phyloP scores from a whole-genome alignment of 2,888 invertebrate species.

The Autographa pulchrina region DNA sequence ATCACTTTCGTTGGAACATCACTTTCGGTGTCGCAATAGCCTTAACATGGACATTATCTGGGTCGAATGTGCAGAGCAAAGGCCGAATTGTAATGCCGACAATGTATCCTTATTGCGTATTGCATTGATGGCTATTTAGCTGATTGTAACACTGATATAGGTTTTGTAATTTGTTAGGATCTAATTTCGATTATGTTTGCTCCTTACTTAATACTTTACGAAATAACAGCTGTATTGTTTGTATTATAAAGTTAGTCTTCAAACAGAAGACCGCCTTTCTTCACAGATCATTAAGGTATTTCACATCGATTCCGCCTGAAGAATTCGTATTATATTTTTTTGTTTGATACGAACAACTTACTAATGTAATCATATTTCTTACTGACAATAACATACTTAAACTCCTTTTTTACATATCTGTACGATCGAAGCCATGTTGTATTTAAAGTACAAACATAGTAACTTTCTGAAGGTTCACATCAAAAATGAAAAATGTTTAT shows the following conservation, averaged over 20 bases:
- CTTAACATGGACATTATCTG: conserved; percentile 51
- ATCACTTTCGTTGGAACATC: conserved; percentile 73
- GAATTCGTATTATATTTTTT: background rate
- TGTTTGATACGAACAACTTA: conserved; percentile 4
- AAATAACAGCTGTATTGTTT: conserved; percentile 8
- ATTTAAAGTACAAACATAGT: background rate
- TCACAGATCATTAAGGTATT: background rate
- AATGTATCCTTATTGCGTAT: conserved; percentile 57
- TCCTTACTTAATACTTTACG: conserved; percentile 9
- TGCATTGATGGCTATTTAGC: conserved; percentile 32
- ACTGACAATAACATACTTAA: background rate
- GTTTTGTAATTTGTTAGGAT: conserved; percentile 46
- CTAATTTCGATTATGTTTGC: conserved; percentile 33
- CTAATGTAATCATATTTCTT: conserved; percentile 4
- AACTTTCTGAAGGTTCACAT: too few relatives aligned
- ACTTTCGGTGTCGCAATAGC: conserved; percentile 68
- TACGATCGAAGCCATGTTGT: background rate
- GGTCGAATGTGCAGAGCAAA: conserved; percentile 61
- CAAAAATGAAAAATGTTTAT: too few relatives aligned
- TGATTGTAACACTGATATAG: conserved; percentile 42
- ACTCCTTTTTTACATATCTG: background rate
- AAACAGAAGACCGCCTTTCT: background rate
- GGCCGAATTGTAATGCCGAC: conserved; percentile 59
- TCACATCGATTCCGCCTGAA: background rate
- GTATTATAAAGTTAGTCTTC: background rate